Base-by-base conservation (phyloP, 2,797 vertebrate genomes). In the Pseudochirops corinnae region DNA sequence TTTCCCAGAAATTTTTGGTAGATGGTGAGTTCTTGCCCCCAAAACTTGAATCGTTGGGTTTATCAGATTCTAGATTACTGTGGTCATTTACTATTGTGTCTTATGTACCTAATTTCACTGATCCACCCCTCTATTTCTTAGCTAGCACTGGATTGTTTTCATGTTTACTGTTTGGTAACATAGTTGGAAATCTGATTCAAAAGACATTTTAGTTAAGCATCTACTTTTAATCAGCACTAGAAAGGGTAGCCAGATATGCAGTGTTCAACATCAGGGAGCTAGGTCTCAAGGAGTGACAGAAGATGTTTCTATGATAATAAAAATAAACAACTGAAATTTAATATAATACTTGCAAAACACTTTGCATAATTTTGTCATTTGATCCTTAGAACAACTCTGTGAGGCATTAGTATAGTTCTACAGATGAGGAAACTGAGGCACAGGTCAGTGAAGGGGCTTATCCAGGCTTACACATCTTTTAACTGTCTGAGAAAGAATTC, bases 331-430 rank as follows among this genome's bases (percentile, higher is more conserved):
- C 29, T 60, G 58, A 31, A 31, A 31, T 60, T 60, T 60, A 60
- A 53, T 13, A 60, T 67, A 33, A 67, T 52, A 21, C 31, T 96
- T 94, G 67, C 21, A 95, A 93, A 95, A 91, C 12, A 90, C 67
- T 94, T 95, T n/a, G 46, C 24, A 5, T 14, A 21, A 5, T 92
- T 53, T 55, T 24, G 50, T 95, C 57, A 55, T 94, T 95, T 94
- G 46, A 57, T 91, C 55, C 87, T 95, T 82, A 55, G 12, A 92
- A 5, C n/a, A 82, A 7, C n/a, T 5, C 60, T 46, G 21, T 87
- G 91, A 93, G 92, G 60, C 92, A 39, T 52, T 90, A 28, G 9
- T 31, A 53, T 31, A 16, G 55, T 90, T 93, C 95, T 21, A 90
- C 31, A 93, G 90, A 56, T 90, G 74, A 93, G 26, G 50, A 94